A percentile compares a stretch with the other conserved stretches of the same genome.
These are phyloP conservation scores for Neolamprologus ventralis DNA, from an alignment of 2,113 vertebrate genomes.

Conservation along the genomic window DNA sequence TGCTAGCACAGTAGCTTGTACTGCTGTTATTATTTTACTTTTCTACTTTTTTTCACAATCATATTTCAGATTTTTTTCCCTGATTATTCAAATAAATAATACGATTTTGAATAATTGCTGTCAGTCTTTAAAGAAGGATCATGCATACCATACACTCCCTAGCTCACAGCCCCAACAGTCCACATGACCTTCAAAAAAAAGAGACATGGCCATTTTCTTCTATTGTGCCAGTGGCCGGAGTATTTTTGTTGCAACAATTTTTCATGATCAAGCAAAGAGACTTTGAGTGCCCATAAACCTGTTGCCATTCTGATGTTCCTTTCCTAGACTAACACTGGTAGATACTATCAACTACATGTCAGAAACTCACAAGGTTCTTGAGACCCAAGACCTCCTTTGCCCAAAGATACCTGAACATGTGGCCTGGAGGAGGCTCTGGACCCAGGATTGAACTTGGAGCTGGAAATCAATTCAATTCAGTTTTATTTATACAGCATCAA, in stretches of 20 bases:
- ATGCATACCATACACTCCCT: neutral
- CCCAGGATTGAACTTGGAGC: neutral
- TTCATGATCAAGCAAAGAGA: neutral
- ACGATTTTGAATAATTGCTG: rapidly evolving
- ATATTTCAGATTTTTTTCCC: neutral
- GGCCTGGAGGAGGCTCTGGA: neutral
- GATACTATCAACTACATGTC: neutral
- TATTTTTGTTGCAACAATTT: neutral
- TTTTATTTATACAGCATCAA: neutral
- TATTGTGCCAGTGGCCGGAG: neutral
- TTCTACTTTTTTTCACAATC: neutral
- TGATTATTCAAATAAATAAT: neutral
- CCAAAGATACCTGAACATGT: neutral
- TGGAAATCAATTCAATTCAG: neutral
- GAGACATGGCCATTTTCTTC: neutral
- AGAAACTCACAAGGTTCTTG: neutral
- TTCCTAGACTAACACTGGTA: neutral
- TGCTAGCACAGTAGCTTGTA: neutral
- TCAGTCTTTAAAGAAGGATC: neutral
- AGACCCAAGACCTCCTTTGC: neutral
- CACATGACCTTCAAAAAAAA: neutral
- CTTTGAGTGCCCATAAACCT: neutral
- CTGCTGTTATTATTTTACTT: neutral
- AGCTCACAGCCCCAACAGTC: neutral
- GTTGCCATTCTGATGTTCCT: neutral